Evolutionary conservation across 2,888 invertebrate genomes (phyloP), one percentile per base, ranked within the genome.

Genomic region (Agrochola macilenta): DNA sequence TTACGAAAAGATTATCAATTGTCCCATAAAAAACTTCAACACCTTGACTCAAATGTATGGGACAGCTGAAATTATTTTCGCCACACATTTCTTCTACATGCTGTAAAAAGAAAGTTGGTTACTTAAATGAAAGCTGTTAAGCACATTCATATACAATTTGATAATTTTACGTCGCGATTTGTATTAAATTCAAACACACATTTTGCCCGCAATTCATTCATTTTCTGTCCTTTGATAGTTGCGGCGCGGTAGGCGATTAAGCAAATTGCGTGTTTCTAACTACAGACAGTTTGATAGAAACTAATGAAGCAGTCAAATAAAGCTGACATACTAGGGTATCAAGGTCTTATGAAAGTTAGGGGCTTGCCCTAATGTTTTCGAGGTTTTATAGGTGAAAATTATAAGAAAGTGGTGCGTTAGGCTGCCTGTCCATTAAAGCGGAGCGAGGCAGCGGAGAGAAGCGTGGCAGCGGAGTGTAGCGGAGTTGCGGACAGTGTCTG

Each of bases 251-350:
- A 14, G 43, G 46, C 43, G 52, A 78, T 81, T 81, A 65, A 43
- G 64, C 8, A 54, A 81, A 60, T 78, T n/a, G 65, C 81, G 52
- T 75, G 60, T 20, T 43, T 2, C 5, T 35, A n/a, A 58, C 26
- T 2, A 35, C 74, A 35, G 78, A 64, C 30, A 52, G 9, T 5
- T 81, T 74, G 52, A 17, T 65, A 8, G 12, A 63, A 65, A 66
- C 65, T 66, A 81, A 78, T 74, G 74, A 74, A 43, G 14, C 23
- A 46, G 80, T 3, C 80, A 80, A 72, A 71, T 43, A 80, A 57
- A 68, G n/a, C 43, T 20, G 46, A 49, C 72, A 57, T 9, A 5
- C 26, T n/a, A 8, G 14, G 52, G 11, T 60, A 81, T 74, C 78
- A 81, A 66, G 60, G 76, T 23, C 17, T 35, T 52, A 12, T 4